These are phyloP conservation scores for Oreochromis mossambicus DNA, from an alignment of 2,797 vertebrate species.

Conservation along the genomic window DNA sequence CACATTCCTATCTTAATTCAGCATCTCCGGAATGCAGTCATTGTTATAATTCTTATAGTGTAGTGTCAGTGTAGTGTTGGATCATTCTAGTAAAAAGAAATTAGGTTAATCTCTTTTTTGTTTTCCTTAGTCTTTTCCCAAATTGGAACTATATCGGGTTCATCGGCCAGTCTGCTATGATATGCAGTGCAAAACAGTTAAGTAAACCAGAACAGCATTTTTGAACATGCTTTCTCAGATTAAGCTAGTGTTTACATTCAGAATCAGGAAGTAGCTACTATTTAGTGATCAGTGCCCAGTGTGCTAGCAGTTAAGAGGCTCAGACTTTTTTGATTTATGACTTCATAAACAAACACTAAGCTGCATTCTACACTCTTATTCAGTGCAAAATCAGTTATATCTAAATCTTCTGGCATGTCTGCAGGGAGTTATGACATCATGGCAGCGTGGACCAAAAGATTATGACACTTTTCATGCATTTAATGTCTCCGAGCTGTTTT, in stretches of 20 bases:
- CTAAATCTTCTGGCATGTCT: neutral
- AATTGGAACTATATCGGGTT: neutral
- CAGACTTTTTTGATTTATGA: neutral
- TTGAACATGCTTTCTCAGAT: neutral
- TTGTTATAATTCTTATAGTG: neutral
- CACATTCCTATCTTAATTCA: constrained; percentile 1
- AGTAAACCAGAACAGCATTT: neutral
- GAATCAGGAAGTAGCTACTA: constrained; percentile 17
- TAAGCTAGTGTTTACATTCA: neutral
- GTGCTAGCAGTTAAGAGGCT: neutral
- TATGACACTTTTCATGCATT: neutral
- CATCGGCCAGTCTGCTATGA: neutral
- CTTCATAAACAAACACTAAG: neutral
- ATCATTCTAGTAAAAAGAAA: neutral
- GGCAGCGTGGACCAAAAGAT: neutral
- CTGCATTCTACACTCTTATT: neutral
- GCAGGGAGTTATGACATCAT: neutral
- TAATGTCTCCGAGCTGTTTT: neutral
- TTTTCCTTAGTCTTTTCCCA: neutral
- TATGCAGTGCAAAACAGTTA: neutral
- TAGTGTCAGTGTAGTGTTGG: neutral
- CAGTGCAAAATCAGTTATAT: neutral
- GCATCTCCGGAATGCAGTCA: neutral
- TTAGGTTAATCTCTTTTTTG: neutral
- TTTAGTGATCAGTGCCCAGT: neutral